Percentiles rank a stretch among this genome's conserved stretches.
Conservation (phyloP, 2,113 vertebrate species). For the Lucifuga dentata region DNA sequence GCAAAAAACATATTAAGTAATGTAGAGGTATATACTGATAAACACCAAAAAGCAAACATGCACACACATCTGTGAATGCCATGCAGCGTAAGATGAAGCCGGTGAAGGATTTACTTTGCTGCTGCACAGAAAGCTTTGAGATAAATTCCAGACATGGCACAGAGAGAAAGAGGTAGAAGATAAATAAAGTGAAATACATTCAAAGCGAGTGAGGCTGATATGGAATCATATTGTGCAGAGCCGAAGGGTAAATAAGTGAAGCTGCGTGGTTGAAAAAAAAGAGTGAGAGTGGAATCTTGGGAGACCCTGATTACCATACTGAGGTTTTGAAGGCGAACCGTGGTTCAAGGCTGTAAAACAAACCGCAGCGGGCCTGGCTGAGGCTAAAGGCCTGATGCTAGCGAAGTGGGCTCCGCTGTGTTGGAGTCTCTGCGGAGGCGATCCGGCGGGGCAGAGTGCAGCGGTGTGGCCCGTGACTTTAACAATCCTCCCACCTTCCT, state of each 20-base stretch:
- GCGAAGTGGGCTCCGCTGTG: constrained; percentile 33
- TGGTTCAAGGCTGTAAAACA: constrained; percentile 82
- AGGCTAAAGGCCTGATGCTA: constrained; percentile 49
- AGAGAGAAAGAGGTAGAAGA: constrained; percentile 9
- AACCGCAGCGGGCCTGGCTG: constrained; percentile 75
- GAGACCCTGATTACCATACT: constrained; percentile 55
- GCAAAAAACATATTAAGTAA: constrained; percentile 24
- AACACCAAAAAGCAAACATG: constrained; percentile 36
- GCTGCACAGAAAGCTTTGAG: constrained; percentile 15
- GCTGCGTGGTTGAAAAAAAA: constrained; percentile 52
- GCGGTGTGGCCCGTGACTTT: constrained; percentile 47
- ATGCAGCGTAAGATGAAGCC: constrained; percentile 24
- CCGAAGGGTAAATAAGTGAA: constrained; percentile 49
- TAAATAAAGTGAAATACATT: constrained; percentile 36
- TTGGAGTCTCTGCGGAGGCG: constrained; percentile 40
- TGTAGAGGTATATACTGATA: constrained; percentile 20
- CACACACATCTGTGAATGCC: constrained; percentile 20
- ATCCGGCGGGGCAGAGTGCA: constrained; percentile 60
- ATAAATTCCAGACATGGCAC: constrained; percentile 23
- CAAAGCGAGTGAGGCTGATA: constrained; percentile 4
- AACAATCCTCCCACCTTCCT: constrained; percentile 47
- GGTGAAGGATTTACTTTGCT: constrained; percentile 21
- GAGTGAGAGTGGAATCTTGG: constrained; percentile 46
- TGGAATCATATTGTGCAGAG: constrained; percentile 31
- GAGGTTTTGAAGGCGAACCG: constrained; percentile 70